Evolutionary conservation across 2,797 vertebrate genomes (phyloP).

Genomic region (Propithecus deckenii): DNA sequence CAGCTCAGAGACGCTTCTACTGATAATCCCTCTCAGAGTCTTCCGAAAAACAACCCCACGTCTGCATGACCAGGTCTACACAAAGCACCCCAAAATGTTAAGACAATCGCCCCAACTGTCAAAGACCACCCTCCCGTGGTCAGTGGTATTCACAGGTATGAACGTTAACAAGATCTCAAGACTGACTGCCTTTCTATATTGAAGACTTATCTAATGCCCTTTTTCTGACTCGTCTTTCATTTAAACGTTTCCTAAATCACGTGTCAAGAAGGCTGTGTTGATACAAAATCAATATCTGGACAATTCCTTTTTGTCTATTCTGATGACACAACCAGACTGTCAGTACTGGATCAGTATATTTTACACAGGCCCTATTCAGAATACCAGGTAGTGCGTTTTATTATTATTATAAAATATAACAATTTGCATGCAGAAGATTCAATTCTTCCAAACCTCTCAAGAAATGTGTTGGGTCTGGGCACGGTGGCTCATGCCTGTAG

Average conservation of each 20-base stretch:
- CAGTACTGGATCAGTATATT: not conserved
- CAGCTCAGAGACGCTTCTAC: not conserved
- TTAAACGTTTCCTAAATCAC: conserved; percentile 59
- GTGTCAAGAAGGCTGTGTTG: conserved; percentile 7
- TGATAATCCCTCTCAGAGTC: not conserved
- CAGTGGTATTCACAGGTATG: not conserved
- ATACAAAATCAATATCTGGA: conserved; percentile 62
- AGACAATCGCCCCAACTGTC: not conserved
- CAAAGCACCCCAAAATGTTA: not conserved
- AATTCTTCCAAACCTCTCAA: not conserved
- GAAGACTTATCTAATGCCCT: conserved; percentile 39
- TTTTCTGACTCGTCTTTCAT: conserved; percentile 34
- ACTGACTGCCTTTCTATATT: not conserved
- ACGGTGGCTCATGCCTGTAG: not conserved
- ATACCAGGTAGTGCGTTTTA: not conserved
- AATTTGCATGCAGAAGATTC: not conserved
- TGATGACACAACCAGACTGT: not conserved
- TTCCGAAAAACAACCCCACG: not conserved
- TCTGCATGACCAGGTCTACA: not conserved
- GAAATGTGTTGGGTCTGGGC: not conserved
- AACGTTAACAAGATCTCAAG: conserved; percentile 29
- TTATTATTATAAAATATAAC: conserved; percentile 16
- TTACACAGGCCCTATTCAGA: not conserved
- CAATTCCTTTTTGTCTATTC: conserved; percentile 51
- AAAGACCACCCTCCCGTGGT: not conserved